These are phyloP conservation scores for Protonibea diacanthus DNA, from an alignment of 2,797 vertebrate genomes.

Conservation along the genomic window DNA sequence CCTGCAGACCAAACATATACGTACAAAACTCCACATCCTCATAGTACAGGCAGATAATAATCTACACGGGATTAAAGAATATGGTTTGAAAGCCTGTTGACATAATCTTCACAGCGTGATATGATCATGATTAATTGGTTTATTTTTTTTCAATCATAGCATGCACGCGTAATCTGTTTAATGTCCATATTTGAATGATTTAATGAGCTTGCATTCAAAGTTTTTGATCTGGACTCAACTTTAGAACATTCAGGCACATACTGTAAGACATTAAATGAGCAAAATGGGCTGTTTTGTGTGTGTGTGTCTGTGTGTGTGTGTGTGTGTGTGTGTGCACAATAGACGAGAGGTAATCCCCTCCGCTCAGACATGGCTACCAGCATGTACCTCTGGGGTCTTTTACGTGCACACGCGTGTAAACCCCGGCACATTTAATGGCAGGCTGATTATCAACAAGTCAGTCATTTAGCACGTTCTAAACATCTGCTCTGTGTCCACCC, in stretches of 20 bases:
- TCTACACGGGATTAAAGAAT: background rate
- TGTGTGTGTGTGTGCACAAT: background rate
- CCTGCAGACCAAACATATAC: constrained; percentile 19
- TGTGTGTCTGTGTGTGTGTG: constrained; percentile 4
- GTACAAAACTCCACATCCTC: background rate
- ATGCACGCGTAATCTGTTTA: background rate
- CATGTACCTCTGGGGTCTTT: constrained; percentile 7
- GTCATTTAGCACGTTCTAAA: constrained; percentile 48
- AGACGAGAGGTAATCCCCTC: constrained; percentile 9
- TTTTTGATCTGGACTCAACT: background rate
- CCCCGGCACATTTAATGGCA: constrained; percentile 33
- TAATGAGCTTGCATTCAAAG: background rate
- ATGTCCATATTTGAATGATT: background rate
- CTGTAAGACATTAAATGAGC: background rate
- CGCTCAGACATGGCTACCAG: background rate
- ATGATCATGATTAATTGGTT: background rate
- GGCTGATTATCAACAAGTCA: constrained; percentile 50
- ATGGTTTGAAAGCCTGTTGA: background rate
- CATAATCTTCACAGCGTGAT: background rate
- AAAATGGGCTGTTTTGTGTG: background rate
- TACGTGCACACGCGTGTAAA: constrained; percentile 26
- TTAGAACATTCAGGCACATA: background rate
- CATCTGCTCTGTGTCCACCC: constrained; percentile 52
- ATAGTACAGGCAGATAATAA: constrained; percentile 10
- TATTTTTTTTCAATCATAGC: background rate